phyloP scores from a whole-genome alignment of 1,140 invertebrate species.

The Parasteatoda tepidariorum region DNA sequence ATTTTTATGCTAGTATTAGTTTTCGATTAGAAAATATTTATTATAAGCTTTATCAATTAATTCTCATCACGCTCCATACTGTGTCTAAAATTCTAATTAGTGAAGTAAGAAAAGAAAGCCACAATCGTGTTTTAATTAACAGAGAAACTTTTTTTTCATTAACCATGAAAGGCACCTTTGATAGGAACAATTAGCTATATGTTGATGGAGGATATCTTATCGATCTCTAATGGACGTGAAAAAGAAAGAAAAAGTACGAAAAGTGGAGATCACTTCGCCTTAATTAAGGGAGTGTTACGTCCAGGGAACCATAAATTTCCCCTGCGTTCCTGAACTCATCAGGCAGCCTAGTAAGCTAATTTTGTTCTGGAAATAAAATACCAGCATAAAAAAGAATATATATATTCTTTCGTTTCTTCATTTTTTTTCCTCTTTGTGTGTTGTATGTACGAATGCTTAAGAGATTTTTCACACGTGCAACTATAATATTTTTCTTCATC shows the following conservation, averaged over 20 bases:
- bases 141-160: neutral
- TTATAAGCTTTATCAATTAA: no score
- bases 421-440: neutral
- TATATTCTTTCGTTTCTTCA: neutral
- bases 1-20: no score
- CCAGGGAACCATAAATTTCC: slow-evolving; percentile 35
- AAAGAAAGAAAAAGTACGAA: neutral
- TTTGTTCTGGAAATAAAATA: slow-evolving; percentile 15
- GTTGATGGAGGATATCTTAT: slow-evolving; percentile 27
- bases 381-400: neutral
- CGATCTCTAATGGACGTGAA: slow-evolving; percentile 15
- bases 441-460: neutral
- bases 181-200: slow-evolving; percentile 28
- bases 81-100: neutral
- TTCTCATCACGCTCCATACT: no score
- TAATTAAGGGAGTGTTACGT: slow-evolving; percentile 41
- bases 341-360: neutral
- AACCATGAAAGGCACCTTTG: neutral
- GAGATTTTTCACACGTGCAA: neutral
- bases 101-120: neutral
- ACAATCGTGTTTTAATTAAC: neutral
- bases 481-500: slow-evolving; percentile 4
- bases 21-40: no score
- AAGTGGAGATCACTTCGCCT: slow-evolving; percentile 18
- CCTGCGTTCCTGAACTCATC: slow-evolving; percentile 3